These are phyloP conservation scores for Lamproptera curius DNA, from an alignment of 2,888 invertebrate species.

Conservation along the genomic window DNA sequence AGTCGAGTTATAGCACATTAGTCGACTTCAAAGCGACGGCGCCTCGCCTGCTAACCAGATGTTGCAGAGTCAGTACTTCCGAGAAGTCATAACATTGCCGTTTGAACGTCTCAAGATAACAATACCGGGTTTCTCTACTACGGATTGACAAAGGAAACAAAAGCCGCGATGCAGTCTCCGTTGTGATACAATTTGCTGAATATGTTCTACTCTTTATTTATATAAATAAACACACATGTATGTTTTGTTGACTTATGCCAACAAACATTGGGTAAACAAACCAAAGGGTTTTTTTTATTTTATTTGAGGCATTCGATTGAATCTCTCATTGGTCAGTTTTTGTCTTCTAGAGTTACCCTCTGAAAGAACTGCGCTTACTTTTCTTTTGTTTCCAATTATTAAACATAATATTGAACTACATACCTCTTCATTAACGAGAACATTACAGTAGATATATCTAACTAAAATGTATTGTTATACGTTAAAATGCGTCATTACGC, in stretches of 20 bases:
- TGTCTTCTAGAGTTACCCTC: no score
- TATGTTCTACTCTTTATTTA: background rate
- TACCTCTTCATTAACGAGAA: no score
- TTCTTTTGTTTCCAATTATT: no score
- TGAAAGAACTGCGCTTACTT: no score
- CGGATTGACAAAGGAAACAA: constrained; percentile 2
- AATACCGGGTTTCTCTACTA: constrained; percentile 2
- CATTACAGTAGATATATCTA: no score
- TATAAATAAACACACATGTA: background rate
- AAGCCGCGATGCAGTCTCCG: background rate
- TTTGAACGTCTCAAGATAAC: constrained; percentile 1
- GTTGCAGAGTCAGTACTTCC: constrained; percentile 11
- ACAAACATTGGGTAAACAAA: background rate
- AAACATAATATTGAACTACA: no score
- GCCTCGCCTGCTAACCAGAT: constrained; percentile 18
- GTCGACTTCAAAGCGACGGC: constrained; percentile 16
- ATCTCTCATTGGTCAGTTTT: background rate
- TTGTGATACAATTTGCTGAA: background rate
- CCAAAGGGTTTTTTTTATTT: background rate
- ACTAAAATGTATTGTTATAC: no score
- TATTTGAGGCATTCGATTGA: background rate
- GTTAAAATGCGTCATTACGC: no score
- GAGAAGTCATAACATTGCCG: constrained; percentile 10
- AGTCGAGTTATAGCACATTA: constrained; percentile 10
- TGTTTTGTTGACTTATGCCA: background rate